Base-by-base conservation (phyloP, 2,888 invertebrate species). In the Criorhina ranunculi region DNA sequence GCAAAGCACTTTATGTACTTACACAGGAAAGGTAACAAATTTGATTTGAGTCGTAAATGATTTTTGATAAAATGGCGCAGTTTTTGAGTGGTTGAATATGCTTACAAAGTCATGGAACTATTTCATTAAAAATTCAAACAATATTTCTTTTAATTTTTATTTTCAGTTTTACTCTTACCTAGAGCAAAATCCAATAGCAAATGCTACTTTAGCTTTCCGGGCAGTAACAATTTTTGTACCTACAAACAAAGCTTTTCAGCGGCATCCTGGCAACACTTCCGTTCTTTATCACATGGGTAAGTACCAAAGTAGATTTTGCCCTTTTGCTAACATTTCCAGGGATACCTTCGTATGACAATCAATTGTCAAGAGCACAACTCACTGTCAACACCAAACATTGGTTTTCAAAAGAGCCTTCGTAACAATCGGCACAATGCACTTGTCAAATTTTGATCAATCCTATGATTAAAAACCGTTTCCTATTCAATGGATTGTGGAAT, bases 181-280 rank as follows among this genome's bases (percentile, higher is more conserved):
- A 90, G 95, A 95, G 89, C 93, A 94, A 85, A 96, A 95, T 91
- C 93, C 93, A 70, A 93, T 95, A 60, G 96, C 96, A 44, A 96
- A 95, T 89, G 93, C 94, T 53, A 95, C 95, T 15, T 92, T 97
- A 55, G 93, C 94, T 88, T 94, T 94, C 90, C 94, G 96, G 86
- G 94, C 95, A 89, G 94, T 96, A 90, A 97, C 97, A n/a, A 93
- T 98, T 78, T 98, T 98, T 89, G 97, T 97, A 69, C 97, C 97
- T 8, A 96, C 96, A 86, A 97, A 98, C 92, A 94, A 95, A 87
- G 97, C 97, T 77, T 97, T 97, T 92, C 96, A 96, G 92, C 94
- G 94, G 83, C 95, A 94, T 91, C 93, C 93, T 83, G 94, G 93
- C 0, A 93, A 93, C 80, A 94, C 90, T 33, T 88, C 90, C 82